A percentile compares a stretch with the other conserved stretches of the same genome.
These are phyloP conservation scores for Gadopsis marmoratus DNA, from an alignment of 2,797 vertebrate species.

Conservation along the genomic window DNA sequence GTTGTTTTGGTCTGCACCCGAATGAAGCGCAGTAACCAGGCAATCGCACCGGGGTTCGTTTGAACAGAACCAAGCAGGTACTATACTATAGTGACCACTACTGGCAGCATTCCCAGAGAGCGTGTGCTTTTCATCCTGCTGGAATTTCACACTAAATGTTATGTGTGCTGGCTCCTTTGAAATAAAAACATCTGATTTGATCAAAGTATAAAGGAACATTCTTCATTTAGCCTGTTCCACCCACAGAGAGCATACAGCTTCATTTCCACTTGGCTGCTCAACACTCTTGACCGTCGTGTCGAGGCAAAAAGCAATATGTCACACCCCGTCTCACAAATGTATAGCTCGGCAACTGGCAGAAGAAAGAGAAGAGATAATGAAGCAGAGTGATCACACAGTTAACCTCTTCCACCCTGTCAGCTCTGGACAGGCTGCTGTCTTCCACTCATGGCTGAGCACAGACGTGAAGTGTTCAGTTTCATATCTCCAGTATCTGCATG, in stretches of 20 bases:
- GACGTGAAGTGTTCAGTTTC: background rate
- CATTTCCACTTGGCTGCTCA: slow-evolving; percentile 1
- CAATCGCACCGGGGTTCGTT: no score
- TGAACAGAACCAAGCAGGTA: no score
- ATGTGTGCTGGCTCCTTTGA: background rate
- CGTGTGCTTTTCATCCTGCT: background rate
- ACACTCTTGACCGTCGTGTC: background rate
- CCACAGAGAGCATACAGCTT: background rate
- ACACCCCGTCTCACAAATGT: slow-evolving; percentile 1
- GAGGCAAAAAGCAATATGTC: background rate
- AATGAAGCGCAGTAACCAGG: no score
- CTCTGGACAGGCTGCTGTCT: background rate
- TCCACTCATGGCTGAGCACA: slow-evolving; percentile 5
- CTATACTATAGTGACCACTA: no score
- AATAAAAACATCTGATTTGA: background rate
- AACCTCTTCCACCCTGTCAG: slow-evolving; percentile 14
- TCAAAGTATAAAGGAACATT: background rate
- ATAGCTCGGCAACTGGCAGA: background rate
- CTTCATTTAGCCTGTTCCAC: background rate
- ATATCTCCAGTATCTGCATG: background rate
- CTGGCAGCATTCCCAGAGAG: background rate
- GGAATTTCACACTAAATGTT: background rate
- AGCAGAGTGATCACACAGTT: slow-evolving; percentile 6
- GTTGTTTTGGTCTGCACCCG: no score
- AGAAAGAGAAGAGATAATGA: background rate